Percentiles rank a stretch among this genome's conserved stretches.
phyloP scores from a whole-genome alignment of 2,797 vertebrate genomes.

The Holocentrus rufus region DNA sequence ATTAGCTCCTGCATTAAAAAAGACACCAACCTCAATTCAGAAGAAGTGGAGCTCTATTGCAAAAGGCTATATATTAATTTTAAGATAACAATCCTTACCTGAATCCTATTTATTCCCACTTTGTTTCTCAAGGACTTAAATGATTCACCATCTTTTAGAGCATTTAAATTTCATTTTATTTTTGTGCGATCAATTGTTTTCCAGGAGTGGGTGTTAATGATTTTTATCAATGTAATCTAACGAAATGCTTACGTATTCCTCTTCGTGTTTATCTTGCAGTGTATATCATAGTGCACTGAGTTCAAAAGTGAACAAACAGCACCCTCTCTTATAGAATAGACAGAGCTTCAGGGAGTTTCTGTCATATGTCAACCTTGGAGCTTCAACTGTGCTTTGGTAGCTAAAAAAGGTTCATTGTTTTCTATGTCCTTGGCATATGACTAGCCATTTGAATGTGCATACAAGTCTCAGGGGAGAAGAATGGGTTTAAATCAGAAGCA shows the following conservation, averaged over 20 bases:
- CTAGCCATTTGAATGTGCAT: not conserved
- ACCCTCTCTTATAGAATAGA: constrained; percentile 45
- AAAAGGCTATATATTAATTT: not conserved
- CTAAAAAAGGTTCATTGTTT: constrained; percentile 35
- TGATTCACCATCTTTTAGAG: not conserved
- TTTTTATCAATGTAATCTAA: not conserved
- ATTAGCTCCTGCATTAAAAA: not conserved
- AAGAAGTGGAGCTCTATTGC: not conserved
- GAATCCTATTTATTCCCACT: not conserved
- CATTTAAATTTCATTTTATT: not conserved
- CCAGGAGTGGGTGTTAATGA: not conserved
- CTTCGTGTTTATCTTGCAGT: not conserved
- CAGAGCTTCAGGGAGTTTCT: constrained; percentile 54
- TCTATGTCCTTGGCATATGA: constrained; percentile 10
- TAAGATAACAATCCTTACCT: not conserved
- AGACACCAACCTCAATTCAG: not conserved
- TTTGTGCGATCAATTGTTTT: not conserved
- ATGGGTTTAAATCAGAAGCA: not conserved
- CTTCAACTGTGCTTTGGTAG: constrained; percentile 49
- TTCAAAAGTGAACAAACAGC: constrained; percentile 48
- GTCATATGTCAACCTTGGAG: constrained; percentile 61
- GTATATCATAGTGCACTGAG: constrained; percentile 31
- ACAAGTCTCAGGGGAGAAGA: not conserved
- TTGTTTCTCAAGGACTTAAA: too few relatives aligned
- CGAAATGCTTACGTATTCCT: constrained; percentile 6